These are phyloP conservation scores for Himalopsyche tibetana DNA, from an alignment of 2,888 invertebrate species.

Conservation along the genomic window DNA sequence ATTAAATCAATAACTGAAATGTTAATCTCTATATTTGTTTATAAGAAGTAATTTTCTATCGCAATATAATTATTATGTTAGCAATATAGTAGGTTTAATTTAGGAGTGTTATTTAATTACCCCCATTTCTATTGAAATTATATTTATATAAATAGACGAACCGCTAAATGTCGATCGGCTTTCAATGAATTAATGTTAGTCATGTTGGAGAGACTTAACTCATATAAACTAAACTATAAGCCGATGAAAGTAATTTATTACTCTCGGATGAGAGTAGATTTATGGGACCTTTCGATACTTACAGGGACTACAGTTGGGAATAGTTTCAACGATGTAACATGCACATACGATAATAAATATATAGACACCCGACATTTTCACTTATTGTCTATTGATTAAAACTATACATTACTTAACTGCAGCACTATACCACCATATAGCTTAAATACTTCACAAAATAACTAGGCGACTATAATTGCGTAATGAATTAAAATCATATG, in stretches of 20 bases:
- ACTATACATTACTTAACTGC: too few relatives aligned
- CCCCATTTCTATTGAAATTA: not conserved
- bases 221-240: conserved; percentile 42
- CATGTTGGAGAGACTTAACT: conserved; percentile 12
- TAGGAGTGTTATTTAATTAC: not conserved
- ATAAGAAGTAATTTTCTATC: not conserved
- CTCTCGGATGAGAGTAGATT: conserved; percentile 27
- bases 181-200: conserved; percentile 31
- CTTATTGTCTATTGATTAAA: too few relatives aligned
- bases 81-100: not conserved
- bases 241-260: conserved; percentile 33
- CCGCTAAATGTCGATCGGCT: conserved; percentile 34
- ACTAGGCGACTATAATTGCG: too few relatives aligned
- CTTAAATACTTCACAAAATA: too few relatives aligned
- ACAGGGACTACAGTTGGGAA: not conserved
- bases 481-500: too few relatives aligned
- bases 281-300: conserved; percentile 29
- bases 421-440: too few relatives aligned
- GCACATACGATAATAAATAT: too few relatives aligned
- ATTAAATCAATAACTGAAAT: too few relatives aligned
- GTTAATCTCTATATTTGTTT: too few relatives aligned
- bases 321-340: not conserved
- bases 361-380: too few relatives aligned
- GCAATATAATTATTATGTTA: not conserved
- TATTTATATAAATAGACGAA: conserved; percentile 15